phyloP scores from a whole-genome alignment of 2,888 invertebrate genomes.

The Ctenicera cuprea region DNA sequence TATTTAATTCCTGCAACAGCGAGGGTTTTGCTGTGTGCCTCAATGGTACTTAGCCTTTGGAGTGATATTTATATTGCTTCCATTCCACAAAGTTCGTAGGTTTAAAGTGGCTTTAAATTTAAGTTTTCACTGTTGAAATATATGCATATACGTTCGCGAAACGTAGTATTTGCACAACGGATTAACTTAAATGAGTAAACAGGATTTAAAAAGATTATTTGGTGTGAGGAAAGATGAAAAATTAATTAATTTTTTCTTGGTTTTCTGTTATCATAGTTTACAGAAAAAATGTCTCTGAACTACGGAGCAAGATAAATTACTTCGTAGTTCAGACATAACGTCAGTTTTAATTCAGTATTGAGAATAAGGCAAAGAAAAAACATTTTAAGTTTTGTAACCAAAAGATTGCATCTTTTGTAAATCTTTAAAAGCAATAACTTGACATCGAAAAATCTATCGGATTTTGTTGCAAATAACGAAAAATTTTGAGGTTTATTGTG shows the following conservation, averaged over 20 bases:
- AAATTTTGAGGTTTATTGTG: too few relatives aligned
- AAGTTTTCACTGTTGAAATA: slow-evolving; percentile 35
- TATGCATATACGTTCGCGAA: slow-evolving; percentile 19
- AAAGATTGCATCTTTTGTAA: too few relatives aligned
- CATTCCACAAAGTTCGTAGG: slow-evolving; percentile 26
- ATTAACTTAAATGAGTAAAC: slow-evolving; percentile 25
- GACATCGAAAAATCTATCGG: too few relatives aligned
- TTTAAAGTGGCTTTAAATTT: slow-evolving; percentile 39
- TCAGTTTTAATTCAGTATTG: too few relatives aligned
- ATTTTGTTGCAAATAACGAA: too few relatives aligned
- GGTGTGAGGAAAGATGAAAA: neutral
- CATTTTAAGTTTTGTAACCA: too few relatives aligned
- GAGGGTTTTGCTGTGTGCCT: slow-evolving; percentile 2
- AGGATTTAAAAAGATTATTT: slow-evolving; percentile 34
- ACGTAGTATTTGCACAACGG: slow-evolving; percentile 16
- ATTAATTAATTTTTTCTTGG: slow-evolving; percentile 16
- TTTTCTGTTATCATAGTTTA: neutral
- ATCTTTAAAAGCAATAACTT: too few relatives aligned
- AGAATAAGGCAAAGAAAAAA: too few relatives aligned
- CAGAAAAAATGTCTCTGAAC: too few relatives aligned
- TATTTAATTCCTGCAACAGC: slow-evolving; percentile 34
- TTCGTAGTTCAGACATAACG: too few relatives aligned
- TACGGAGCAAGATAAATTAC: too few relatives aligned
- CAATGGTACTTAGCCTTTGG: slow-evolving; percentile 12
- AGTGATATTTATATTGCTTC: slow-evolving; percentile 39